phyloP scores from a whole-genome alignment of 2,797 vertebrate species.

The Protosalanx chinensis region DNA sequence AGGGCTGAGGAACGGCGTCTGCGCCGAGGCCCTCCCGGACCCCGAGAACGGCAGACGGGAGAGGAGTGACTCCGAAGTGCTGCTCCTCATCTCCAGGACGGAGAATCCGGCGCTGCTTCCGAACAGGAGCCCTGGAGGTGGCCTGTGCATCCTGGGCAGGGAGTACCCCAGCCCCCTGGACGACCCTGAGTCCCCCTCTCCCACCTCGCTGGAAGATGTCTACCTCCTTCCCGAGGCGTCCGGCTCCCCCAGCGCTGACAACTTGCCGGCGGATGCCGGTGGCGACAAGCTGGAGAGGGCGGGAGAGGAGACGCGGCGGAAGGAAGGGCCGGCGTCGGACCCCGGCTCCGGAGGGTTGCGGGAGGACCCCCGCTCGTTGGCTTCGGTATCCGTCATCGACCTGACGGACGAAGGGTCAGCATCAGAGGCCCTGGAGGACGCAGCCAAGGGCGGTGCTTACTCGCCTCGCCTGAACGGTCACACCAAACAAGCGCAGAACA shows the following conservation, averaged over 20 bases:
- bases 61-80: conserved; percentile 41
- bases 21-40: conserved; percentile 44
- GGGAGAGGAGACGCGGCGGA: conserved; percentile 20
- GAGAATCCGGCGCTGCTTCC: conserved; percentile 38
- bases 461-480: conserved; percentile 58
- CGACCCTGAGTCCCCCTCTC: conserved; percentile 65
- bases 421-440: conserved; percentile 36
- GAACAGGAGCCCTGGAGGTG: conserved; percentile 26
- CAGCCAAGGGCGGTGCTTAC: conserved; percentile 23
- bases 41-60: conserved; percentile 35
- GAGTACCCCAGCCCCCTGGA: conserved; percentile 69
- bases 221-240: conserved; percentile 67
- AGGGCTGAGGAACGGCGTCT: conserved; percentile 48
- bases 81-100: conserved; percentile 58
- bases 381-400: conserved; percentile 43
- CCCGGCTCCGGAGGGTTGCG: conserved; percentile 27
- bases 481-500: conserved; percentile 44
- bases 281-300: conserved; percentile 32
- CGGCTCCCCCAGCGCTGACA: conserved; percentile 58
- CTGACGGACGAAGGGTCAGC: conserved; percentile 43
- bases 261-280: conserved; percentile 25
- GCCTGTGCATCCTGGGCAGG: conserved; percentile 51
- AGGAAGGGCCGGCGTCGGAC: conserved; percentile 30
- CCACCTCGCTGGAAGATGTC: conserved; percentile 64
- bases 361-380: conserved; percentile 9